Evolutionary conservation across 1,140 invertebrate species (phyloP), one percentile per base, ranked within the genome.

Genomic region (Elymnias hypermnestra): DNA sequence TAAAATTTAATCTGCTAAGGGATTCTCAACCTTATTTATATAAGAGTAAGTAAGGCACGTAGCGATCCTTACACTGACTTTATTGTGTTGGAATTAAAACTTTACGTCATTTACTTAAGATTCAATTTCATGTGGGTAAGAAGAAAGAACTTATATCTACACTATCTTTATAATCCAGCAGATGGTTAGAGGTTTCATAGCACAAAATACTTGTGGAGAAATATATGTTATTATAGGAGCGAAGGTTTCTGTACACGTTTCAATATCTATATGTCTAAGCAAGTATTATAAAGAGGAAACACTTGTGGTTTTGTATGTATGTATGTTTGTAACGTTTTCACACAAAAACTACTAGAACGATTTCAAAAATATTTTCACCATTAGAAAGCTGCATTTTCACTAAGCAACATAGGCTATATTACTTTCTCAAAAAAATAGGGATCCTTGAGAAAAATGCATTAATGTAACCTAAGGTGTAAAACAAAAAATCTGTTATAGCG

Each of bases 131-230:
- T 0, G 6, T 13, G 26, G 10, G n/a, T 2, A 5, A 4, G 3
- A 7, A n/a, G 15, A 33, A 3, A 3, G n/a, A 21, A 2, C 29
- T 8, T 15, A 12, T 9, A 29, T 12, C 26, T 15, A 15, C 3
- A 31, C 7, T 14, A 15, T 33, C 13, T 33, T 14, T 15, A 15
- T 33, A 15, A 33, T 33, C 29, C 12, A 33, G 29, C 29, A 33
- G 29, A 33, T 33, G 29, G 29, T 14, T 15, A 15, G 29, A 9
- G 29, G 29, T 33, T 15, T 33, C 29, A 33, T 33, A 33, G 29
- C 15, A 14, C 15, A 33, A 33, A 33, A 33, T 33, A 33, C 13
- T 33, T 15, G 29, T 14, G 29, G 29, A 33, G 14, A 33, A 33
- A 33, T 33, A 33, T 33, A 33, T 33, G n/a, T 33, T 2, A 7